phyloP scores from a whole-genome alignment of 1,140 invertebrate species.

The Drosophila tani region DNA sequence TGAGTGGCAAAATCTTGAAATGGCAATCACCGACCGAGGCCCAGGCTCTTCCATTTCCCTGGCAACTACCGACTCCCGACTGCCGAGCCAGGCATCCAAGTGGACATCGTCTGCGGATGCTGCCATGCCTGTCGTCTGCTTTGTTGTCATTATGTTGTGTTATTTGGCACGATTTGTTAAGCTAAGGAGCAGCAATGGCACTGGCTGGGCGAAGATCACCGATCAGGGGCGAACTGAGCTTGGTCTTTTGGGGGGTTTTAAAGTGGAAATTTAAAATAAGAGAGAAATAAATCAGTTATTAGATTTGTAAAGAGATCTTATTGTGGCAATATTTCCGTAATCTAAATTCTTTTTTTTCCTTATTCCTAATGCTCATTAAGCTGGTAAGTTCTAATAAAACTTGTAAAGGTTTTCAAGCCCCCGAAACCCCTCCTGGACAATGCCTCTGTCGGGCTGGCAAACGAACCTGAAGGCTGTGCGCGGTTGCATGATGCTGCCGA shows the following conservation, averaged over 20 bases:
- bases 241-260: neutral
- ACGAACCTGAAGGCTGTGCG: conserved; percentile 60
- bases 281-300: neutral
- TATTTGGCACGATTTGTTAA: conserved; percentile 84
- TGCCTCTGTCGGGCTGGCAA: conserved; percentile 3
- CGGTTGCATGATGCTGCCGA: conserved; percentile 84
- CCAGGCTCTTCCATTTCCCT: neutral
- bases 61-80: conserved; percentile 22
- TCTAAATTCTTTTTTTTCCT: accelerated
- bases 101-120: conserved; percentile 60
- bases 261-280: neutral
- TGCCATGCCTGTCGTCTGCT: conserved; percentile 70
- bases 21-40: conserved; percentile 73
- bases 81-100: conserved; percentile 49
- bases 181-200: conserved; percentile 57
- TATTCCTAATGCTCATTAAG: accelerated
- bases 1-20: conserved; percentile 75
- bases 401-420: neutral
- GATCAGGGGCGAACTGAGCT: conserved; percentile 11
- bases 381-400: too few species aligned
- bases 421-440: neutral
- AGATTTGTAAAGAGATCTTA: too few species aligned
- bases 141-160: conserved; percentile 83
- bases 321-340: too few species aligned
- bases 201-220: conserved; percentile 7